Evolutionary conservation across 1,140 invertebrate species (phyloP).

Genomic region (Hesperophylax magnus): DNA sequence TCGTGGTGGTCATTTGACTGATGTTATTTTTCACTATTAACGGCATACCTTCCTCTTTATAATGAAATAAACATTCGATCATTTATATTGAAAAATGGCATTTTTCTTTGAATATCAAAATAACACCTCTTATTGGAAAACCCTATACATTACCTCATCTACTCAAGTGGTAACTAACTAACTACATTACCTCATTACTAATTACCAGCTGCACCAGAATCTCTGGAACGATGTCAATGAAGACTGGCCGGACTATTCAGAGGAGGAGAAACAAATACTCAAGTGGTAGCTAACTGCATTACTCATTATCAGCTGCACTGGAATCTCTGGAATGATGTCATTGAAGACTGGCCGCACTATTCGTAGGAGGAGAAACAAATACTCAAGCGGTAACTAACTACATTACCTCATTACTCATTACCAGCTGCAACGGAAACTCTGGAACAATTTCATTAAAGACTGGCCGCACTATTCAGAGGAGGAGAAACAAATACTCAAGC

Average conservation of each 20-base stretch:
- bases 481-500: constrained; percentile 88
- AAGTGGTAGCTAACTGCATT: constrained; percentile 82
- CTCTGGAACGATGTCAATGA: constrained; percentile 94
- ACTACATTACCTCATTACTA: too few relatives aligned
- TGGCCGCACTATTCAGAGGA: constrained; percentile 95
- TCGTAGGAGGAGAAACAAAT: constrained; percentile 89
- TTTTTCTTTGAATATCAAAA: too few relatives aligned
- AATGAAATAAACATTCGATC: too few relatives aligned
- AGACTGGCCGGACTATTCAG: constrained; percentile 94
- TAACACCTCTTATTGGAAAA: too few relatives aligned
- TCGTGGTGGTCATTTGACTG: too few relatives aligned
- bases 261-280: constrained; percentile 88
- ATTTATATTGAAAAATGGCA: too few relatives aligned
- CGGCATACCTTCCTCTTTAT: too few relatives aligned
- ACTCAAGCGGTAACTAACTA: constrained; percentile 84
- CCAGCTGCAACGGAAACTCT: constrained; percentile 85
- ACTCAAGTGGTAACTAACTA: too few relatives aligned
- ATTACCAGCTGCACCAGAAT: constrained; percentile 86
- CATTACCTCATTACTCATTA: too few relatives aligned
- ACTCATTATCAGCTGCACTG: constrained; percentile 90
- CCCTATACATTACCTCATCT: too few relatives aligned
- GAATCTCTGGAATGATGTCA: constrained; percentile 92
- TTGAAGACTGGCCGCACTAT: constrained; percentile 95
- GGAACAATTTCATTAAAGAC: constrained; percentile 94
- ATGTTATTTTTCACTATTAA: too few relatives aligned